A percentile compares a stretch with the other conserved stretches of the same genome.
These are phyloP conservation scores for Anomalospiza imberbis DNA, from an alignment of 2,797 vertebrate species.

Conservation along the genomic window DNA sequence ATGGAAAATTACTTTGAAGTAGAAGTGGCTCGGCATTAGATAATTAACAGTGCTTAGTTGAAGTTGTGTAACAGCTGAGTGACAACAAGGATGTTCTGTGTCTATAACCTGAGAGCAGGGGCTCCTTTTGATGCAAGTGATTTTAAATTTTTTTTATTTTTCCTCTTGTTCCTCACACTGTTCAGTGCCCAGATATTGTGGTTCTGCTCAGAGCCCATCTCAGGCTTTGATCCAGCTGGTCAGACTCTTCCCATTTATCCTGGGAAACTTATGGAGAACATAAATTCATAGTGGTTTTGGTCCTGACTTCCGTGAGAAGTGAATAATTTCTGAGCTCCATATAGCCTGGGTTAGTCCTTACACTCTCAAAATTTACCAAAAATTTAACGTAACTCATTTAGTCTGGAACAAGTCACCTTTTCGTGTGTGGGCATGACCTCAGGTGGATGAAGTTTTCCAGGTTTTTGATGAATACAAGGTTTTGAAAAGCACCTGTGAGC, in stretches of 20 bases:
- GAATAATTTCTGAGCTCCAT: background rate
- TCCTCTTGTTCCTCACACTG: background rate
- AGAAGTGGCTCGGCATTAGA: conserved; percentile 34
- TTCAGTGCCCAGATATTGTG: background rate
- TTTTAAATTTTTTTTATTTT: background rate
- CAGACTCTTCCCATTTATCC: background rate
- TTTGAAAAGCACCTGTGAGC: background rate
- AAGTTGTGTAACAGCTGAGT: conserved; percentile 48
- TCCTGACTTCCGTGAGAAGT: background rate
- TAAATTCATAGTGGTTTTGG: background rate
- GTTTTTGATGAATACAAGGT: background rate
- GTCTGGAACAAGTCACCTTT: background rate
- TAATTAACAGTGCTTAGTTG: conserved; percentile 46
- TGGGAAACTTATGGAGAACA: fast-evolving
- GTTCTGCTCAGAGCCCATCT: background rate
- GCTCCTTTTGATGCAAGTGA: background rate
- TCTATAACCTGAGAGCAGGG: conserved; percentile 15
- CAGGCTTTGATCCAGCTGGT: background rate
- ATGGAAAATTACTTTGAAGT: conserved; percentile 68
- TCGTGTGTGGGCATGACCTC: fast-evolving
- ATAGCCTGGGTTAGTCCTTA: background rate
- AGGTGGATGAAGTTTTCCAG: background rate
- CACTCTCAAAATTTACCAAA: background rate
- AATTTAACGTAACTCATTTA: background rate
- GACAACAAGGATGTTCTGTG: background rate